Conservation (phyloP, 2,888 invertebrate species). For the Thecocarcelia acutangulata region DNA sequence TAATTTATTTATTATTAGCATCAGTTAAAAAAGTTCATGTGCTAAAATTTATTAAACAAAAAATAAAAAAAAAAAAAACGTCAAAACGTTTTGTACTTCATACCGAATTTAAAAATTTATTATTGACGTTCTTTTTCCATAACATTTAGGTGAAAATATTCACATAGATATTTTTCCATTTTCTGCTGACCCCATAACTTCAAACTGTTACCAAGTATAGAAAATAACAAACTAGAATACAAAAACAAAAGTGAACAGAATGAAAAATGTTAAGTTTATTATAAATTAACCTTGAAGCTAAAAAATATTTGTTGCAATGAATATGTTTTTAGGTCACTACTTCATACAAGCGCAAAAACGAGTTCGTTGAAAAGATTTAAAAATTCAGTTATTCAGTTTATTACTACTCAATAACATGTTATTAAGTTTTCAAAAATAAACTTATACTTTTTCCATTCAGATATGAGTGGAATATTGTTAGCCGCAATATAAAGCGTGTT, state of each 20-base stretch:
- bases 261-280: constrained; percentile 16
- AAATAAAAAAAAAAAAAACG: no score
- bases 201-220: constrained; percentile 39
- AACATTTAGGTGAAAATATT: constrained; percentile 4
- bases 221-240: constrained; percentile 16
- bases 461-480: constrained; percentile 45
- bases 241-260: not conserved
- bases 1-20: no score
- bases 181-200: constrained; percentile 40
- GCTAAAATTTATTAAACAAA: no score
- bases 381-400: constrained; percentile 50
- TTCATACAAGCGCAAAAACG: not conserved
- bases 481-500: constrained; percentile 55
- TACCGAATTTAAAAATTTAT: constrained; percentile 13
- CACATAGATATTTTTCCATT: not conserved
- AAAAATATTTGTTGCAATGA: constrained; percentile 30
- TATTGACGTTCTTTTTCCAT: constrained; percentile 2
- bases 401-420: constrained; percentile 42
- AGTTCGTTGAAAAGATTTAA: constrained; percentile 4
- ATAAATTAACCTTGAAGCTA: constrained; percentile 61
- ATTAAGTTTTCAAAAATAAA: constrained; percentile 51
- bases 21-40: no score
- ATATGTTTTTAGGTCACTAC: constrained; percentile 53
- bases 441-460: constrained; percentile 5
- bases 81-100: not conserved